phyloP scores from a whole-genome alignment of 2,888 invertebrate species.

The Margaritifera margaritifera region DNA sequence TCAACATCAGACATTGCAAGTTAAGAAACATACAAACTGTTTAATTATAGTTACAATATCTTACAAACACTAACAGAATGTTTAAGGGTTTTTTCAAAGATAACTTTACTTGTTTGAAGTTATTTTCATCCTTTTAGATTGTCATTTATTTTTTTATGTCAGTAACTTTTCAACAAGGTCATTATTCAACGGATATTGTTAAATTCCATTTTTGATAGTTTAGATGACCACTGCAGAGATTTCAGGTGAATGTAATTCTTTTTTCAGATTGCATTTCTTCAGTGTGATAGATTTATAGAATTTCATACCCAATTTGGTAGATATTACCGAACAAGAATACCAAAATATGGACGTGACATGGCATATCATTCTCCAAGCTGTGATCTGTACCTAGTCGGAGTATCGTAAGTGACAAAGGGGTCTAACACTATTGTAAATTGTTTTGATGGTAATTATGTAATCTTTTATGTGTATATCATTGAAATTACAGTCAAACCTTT shows the following conservation, averaged over 20 bases:
- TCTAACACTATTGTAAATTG: no score
- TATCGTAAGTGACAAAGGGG: slow-evolving; percentile 77
- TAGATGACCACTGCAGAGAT: not conserved
- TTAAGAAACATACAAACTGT: no score
- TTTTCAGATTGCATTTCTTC: slow-evolving; percentile 86
- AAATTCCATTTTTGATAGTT: no score
- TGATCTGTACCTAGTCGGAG: slow-evolving; percentile 94
- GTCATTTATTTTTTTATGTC: no score
- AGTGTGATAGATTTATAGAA: slow-evolving; percentile 93
- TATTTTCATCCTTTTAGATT: no score
- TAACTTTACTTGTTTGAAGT: no score
- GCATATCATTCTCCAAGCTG: slow-evolving; percentile 90
- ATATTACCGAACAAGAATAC: slow-evolving; percentile 91
- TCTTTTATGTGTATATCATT: not conserved
- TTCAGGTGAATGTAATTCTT: not conserved
- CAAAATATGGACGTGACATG: slow-evolving; percentile 95
- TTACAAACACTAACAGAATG: no score
- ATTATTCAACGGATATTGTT: no score
- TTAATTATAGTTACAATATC: no score
- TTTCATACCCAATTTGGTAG: slow-evolving; percentile 95
- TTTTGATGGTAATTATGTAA: not conserved
- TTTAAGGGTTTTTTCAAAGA: no score
- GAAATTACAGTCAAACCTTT: not conserved
- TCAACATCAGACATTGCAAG: no score
- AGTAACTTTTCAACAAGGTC: no score